Base-by-base conservation (phyloP, 2,888 invertebrate genomes). In the Melanophora roralis region DNA sequence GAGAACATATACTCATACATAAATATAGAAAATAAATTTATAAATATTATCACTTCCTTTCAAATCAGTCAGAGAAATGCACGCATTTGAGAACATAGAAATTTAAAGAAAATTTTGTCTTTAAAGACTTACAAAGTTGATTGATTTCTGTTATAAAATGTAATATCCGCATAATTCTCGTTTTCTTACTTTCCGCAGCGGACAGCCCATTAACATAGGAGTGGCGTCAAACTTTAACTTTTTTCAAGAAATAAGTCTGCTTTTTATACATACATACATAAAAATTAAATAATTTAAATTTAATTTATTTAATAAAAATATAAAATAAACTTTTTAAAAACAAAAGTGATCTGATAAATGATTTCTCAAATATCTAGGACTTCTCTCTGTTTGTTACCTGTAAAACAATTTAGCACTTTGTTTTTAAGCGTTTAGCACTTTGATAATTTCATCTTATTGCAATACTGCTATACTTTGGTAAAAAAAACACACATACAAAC, bases 161-260 rank as follows among this genome's bases (percentile, higher is more conserved):
- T 65, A 60, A 75, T 67, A 67, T 80, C 72, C 79, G 65, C 69
- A 73, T 67, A 78, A 78, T 78, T 72, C 55, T 72, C 62, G 59
- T 67, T 49, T 55, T 5, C 51, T 36, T 53, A 59, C 43, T 67
- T 60, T 49, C 55, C 51, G 16, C 14, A 6, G 6, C 55, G 64
- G 27, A 40, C 34, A 47, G 12, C 7, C 12, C 27, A 14, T 19
- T 8, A 7, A 16, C 19, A 57, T n/a, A 14, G 6, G 57, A 67
- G 53, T 23, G 53, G 27, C n/a, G n/a, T n/a, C n/a, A n/a, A n/a
- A n/a, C n/a, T n/a, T 2, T n/a, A n/a, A 49, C 34, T n/a, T 49
- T 23, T 12, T 49, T 49, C 27, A 27, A 49, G 23, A 43, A 34
- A 34, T 8, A 34, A 6, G 34, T 34, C 34, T 34, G 8, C 34